These are phyloP conservation scores for Sesamia inferens DNA, from an alignment of 2,888 invertebrate genomes.

Conservation along the genomic window DNA sequence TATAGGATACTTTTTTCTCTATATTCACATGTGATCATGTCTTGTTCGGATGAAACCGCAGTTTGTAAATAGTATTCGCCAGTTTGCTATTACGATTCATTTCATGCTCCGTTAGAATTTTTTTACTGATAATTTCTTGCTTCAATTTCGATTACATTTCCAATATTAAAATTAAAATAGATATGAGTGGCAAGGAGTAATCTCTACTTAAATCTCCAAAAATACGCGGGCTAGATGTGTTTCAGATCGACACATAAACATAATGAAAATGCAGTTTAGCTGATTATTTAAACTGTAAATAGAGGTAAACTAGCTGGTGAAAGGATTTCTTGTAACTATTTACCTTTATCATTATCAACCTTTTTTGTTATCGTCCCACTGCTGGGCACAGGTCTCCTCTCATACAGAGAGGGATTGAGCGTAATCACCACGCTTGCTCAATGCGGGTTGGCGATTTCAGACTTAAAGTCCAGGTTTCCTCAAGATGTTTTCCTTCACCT, in stretches of 20 bases:
- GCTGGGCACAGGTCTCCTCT: too few relatives aligned
- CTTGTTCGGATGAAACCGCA: too few relatives aligned
- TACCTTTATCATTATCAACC: neutral
- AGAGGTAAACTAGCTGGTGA: constrained; percentile 15
- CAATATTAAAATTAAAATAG: neutral
- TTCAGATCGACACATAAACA: constrained; percentile 33
- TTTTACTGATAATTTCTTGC: neutral
- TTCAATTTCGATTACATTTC: neutral
- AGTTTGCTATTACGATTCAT: neutral
- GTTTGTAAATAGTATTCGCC: neutral
- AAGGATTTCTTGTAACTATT: neutral
- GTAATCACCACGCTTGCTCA: too few relatives aligned
- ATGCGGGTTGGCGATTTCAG: too few relatives aligned
- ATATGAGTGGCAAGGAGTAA: neutral
- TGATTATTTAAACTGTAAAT: constrained; percentile 26
- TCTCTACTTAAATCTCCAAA: neutral
- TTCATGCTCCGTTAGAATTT: neutral
- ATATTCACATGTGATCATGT: too few relatives aligned
- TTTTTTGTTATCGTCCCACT: too few relatives aligned
- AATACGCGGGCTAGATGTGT: constrained; percentile 6
- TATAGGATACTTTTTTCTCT: too few relatives aligned
- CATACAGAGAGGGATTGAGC: too few relatives aligned
- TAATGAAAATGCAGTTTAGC: constrained; percentile 31
- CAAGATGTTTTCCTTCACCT: too few relatives aligned
- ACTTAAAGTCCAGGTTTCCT: too few relatives aligned